Base-by-base conservation (phyloP, 92 coral and sea anemone species). In the Porites lobata region DNA sequence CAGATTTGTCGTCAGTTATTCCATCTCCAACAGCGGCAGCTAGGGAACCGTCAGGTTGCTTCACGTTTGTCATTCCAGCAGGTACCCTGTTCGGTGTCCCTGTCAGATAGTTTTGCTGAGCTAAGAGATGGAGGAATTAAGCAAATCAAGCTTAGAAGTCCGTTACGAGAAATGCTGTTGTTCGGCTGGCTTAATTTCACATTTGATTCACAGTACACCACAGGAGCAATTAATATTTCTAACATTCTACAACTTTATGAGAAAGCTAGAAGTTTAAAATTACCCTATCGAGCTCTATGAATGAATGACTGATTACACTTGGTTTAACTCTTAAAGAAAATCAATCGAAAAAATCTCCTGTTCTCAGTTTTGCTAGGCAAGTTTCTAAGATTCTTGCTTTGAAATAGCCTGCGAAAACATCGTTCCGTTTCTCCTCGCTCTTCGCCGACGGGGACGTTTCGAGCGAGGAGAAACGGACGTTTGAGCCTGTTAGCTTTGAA, bases 11-110 rank as follows among this genome's bases (percentile, higher is more conserved):
- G 77, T 91, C 94, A 1, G 73, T 56, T 14, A 6, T 6, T 65
- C 94, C 91, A 80, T 91, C 86, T 19, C 94, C 94, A 66, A 66
- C 78, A 22, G 90, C 94, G 1, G 72, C 74, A n/a, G 76, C 14
- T 26, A 80, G 26, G 50, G 8, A 1, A 61, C 32, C 75, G 4
- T 65, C 61, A 79, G 91, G 86, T 69, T 80, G 75, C 80, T 69
- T 87, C 13, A 87, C 86, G 79, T 62, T 74, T 0, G 61, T 67
- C 91, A 79, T 79, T 64, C 72, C 91, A 58, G 75, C 70, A 79
- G 86, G 86, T 38, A 38, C 47, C 15, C 18, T 68, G 78, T 26
- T 22, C 17, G 70, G 78, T 22, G 69, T 47, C 78, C 7, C 17
- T 1, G 78, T 22, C 61, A 82, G 86, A 56, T 57, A 82, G 78